Base-by-base conservation (phyloP, 2,113 vertebrate species). In the Uria aalge region DNA sequence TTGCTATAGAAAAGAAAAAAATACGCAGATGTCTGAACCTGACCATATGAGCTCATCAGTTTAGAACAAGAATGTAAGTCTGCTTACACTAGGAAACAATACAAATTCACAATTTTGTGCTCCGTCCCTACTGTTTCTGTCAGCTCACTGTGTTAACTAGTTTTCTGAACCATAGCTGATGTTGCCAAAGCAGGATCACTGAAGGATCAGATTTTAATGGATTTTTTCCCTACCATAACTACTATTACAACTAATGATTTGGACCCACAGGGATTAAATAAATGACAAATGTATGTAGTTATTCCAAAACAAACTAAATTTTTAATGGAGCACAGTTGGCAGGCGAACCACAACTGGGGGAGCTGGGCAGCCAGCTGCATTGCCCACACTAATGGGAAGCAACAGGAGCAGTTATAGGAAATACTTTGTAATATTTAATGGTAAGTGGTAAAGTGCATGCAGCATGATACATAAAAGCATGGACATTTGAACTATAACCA, bases 241-340 rank as follows among this genome's bases (percentile, higher is more conserved):
- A 68, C 83, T 86, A 84, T 50, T 95, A 77, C 88, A 93, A 59
- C 47, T 74, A 80, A 85, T 72, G 72, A 93, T 92, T 84, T 77
- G 40, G 40, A 88, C 30, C 47, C 64, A 16, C 36, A 29, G 79
- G 80, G 56, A 94, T 87, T 86, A 79, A 84, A 86, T 71, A 88
- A 93, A 96, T 64, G 72, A 92, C 79, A 91, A 93, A 85, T 10
- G 11, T 77, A 66, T 77, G 63, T 90, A 83, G 72, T 86, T 77
- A 96, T 40, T 96, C 59, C 82, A 78, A 92, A 94, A 77, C 85
- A 93, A 85, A 80, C 43, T 93, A 77, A 83, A 96, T 88, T 84
- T 94, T 95, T 96, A 96, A 96, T 96, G 82, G 88, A 85, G 17
- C 71, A 71, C 43, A 81, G 60, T 78, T 93, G 94, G 90, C 79